Conservation (phyloP, 2,797 vertebrate genomes). For the Helarctos malayanus region DNA sequence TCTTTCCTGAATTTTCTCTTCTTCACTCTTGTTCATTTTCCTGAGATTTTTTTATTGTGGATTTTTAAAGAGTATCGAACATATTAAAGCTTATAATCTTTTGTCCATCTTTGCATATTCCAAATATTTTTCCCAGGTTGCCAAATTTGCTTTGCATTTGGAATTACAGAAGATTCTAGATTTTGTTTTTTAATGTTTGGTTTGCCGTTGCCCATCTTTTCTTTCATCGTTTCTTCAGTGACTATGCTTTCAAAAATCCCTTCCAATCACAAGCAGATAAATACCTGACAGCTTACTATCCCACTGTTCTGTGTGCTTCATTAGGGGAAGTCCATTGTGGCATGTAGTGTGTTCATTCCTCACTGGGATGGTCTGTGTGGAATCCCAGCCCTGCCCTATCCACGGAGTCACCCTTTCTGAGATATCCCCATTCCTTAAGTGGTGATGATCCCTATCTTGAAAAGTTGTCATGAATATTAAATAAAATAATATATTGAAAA, state of each 20-base stretch:
- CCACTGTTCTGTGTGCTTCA: not conserved
- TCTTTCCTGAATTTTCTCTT: slow-evolving; percentile 1
- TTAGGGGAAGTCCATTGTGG: not conserved
- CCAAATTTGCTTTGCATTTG: slow-evolving; percentile 20
- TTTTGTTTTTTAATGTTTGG: not conserved
- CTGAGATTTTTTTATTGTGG: not conserved
- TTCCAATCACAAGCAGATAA: not conserved
- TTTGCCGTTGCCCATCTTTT: not conserved
- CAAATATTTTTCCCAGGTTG: not conserved
- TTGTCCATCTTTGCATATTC: not conserved
- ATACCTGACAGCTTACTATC: not conserved
- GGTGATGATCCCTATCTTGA: not conserved
- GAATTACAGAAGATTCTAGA: slow-evolving; percentile 12
- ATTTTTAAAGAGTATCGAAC: not conserved
- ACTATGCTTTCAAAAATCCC: slow-evolving; percentile 4
- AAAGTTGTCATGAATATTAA: not conserved
- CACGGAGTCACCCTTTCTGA: not conserved
- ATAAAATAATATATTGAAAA: not conserved
- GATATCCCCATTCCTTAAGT: not conserved
- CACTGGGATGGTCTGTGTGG: not conserved
- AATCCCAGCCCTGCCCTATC: not conserved
- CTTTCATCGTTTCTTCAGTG: not conserved
- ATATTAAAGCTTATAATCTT: not conserved
- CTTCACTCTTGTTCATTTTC: not conserved
- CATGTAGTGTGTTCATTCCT: not conserved